phyloP scores from a whole-genome alignment of 2,797 vertebrate genomes.

The Cynodonichthys magdalenae region DNA sequence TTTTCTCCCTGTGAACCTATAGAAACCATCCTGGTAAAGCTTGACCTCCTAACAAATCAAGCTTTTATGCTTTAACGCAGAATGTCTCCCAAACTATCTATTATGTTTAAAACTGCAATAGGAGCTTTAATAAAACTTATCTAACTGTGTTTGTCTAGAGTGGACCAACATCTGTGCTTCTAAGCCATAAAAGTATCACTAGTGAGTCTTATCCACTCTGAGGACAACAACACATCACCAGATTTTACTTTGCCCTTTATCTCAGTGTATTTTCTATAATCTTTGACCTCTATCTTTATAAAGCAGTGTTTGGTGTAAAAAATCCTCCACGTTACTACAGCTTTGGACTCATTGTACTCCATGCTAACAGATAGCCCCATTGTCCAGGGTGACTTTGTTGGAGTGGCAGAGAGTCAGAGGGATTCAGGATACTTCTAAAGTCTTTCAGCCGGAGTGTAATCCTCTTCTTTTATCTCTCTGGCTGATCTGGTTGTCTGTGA shows the following conservation, averaged over 20 bases:
- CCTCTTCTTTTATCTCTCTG: constrained; percentile 71
- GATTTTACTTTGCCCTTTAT: neutral
- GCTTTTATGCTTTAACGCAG: no score
- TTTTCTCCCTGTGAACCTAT: no score
- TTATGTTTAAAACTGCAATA: no score
- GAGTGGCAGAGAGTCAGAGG: constrained; percentile 65
- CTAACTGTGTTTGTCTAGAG: constrained; percentile 13
- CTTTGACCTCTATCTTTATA: neutral
- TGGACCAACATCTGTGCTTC: constrained; percentile 1
- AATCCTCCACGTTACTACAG: constrained; percentile 6
- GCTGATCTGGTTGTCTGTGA: constrained; percentile 73
- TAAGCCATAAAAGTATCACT: constrained; percentile 4
- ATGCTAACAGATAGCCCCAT: constrained; percentile 45
- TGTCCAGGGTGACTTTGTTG: constrained; percentile 70
- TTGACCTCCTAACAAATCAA: no score
- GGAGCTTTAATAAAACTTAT: no score
- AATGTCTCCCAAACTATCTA: no score
- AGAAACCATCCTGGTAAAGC: no score
- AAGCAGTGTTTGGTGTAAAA: constrained; percentile 4
- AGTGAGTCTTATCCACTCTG: constrained; percentile 35
- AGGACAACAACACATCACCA: constrained; percentile 6
- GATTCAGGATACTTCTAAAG: constrained; percentile 53
- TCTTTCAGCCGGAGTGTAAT: constrained; percentile 66
- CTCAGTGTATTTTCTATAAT: neutral
- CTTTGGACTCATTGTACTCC: constrained; percentile 11